These are phyloP conservation scores for Drosophila nigritarsus DNA, from an alignment of 2,888 invertebrate genomes.

Conservation along the genomic window DNA sequence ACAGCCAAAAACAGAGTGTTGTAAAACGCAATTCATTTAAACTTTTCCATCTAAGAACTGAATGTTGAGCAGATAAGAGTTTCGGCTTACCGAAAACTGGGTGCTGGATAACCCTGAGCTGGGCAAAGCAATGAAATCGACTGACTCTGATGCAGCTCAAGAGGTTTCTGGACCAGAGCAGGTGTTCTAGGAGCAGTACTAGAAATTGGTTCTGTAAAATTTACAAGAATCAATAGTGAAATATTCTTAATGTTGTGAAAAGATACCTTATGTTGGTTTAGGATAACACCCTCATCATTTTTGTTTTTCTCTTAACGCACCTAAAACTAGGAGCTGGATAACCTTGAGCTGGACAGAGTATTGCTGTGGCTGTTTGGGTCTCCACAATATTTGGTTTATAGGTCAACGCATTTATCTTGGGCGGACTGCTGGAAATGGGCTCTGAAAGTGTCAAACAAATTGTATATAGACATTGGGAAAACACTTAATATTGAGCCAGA, in stretches of 20 bases:
- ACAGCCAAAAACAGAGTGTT: background rate
- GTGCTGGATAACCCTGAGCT: conserved; percentile 91
- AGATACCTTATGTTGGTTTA: conserved; percentile 51
- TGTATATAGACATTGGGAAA: background rate
- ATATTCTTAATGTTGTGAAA: background rate
- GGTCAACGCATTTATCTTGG: conserved; percentile 86
- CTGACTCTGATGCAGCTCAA: conserved; percentile 69
- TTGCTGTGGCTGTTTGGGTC: conserved; percentile 86
- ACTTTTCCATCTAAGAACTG: conserved; percentile 71
- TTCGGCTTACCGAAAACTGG: conserved; percentile 88
- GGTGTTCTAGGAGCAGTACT: conserved; percentile 86
- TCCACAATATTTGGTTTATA: conserved; percentile 83
- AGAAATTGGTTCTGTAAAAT: conserved; percentile 56
- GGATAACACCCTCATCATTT: background rate
- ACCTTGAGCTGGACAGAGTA: conserved; percentile 91
- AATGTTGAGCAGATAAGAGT: conserved; percentile 24
- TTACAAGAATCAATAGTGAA: background rate
- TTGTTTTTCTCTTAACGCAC: conserved; percentile 81
- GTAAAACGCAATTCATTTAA: conserved; percentile 78
- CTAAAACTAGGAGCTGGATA: conserved; percentile 90
- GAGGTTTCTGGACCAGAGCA: conserved; percentile 82
- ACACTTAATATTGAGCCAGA: conserved; percentile 2
- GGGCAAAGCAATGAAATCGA: conserved; percentile 88
- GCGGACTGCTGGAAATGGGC: conserved; percentile 86
- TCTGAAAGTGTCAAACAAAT: conserved; percentile 83